Evolutionary conservation across 2,888 invertebrate genomes (phyloP).

Genomic region (Chalcis sispes): DNA sequence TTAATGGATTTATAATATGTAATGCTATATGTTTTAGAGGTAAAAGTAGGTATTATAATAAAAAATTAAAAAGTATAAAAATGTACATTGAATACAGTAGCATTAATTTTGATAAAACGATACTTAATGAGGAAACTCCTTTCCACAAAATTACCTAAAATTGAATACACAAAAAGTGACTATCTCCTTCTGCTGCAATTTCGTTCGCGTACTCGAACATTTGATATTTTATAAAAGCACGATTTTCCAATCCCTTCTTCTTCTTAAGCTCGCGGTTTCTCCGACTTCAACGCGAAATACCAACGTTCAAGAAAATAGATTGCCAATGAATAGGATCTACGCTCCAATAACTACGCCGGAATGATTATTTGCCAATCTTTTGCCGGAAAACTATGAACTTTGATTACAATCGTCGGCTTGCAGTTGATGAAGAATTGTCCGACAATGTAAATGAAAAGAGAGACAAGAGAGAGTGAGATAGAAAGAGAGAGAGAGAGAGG

Average conservation of each 20-base stretch:
- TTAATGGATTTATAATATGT: no score
- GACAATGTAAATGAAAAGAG: background rate
- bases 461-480: no score
- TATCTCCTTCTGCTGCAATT: slow-evolving; percentile 11
- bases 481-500: no score
- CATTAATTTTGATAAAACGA: background rate
- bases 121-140: background rate
- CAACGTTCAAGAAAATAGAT: slow-evolving; percentile 30
- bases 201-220: background rate
- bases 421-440: background rate
- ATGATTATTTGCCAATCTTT: slow-evolving; percentile 14
- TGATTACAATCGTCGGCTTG: slow-evolving; percentile 7
- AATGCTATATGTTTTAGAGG: no score
- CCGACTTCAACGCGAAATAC: background rate
- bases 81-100: background rate
- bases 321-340: slow-evolving; percentile 18
- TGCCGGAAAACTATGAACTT: slow-evolving; percentile 18
- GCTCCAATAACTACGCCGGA: background rate
- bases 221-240: slow-evolving; percentile 29
- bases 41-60: no score
- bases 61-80: no score
- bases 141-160: slow-evolving; percentile 23
- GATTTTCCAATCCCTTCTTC: slow-evolving; percentile 1
- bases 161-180: slow-evolving; percentile 31
- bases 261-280: background rate